phyloP scores from a whole-genome alignment of 2,797 vertebrate genomes.

The Cuniculus paca region DNA sequence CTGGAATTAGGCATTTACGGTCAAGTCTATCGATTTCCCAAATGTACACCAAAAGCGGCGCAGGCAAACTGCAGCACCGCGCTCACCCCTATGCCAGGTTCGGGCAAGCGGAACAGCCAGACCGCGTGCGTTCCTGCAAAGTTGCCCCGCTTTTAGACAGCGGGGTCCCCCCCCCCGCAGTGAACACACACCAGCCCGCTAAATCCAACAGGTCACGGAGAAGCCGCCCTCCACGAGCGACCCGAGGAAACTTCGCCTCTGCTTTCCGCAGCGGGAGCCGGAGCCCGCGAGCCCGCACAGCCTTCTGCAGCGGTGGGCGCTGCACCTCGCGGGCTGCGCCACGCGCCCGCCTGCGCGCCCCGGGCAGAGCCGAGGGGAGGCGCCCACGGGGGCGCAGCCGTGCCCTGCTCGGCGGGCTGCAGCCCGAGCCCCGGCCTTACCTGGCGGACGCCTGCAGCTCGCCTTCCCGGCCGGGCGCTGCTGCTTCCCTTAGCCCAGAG shows the following conservation, averaged over 20 bases:
- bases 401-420: neutral
- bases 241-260: neutral
- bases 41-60: neutral
- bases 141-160: neutral
- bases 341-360: neutral
- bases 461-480: neutral
- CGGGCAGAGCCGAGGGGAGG: neutral
- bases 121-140: neutral
- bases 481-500: neutral
- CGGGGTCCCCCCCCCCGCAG: neutral
- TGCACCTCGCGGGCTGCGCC: neutral
- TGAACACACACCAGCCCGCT: neutral
- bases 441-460: neutral
- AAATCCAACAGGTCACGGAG: neutral
- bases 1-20: neutral
- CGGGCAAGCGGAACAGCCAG: neutral
- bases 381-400: neutral
- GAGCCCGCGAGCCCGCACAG: neutral
- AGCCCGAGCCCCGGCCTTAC: neutral
- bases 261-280: neutral
- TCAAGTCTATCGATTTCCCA: neutral
- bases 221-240: neutral
- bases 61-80: neutral
- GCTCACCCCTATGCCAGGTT: neutral
- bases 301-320: neutral